A percentile compares a stretch with the other conserved stretches of the same genome.
phyloP scores from a whole-genome alignment of 2,113 vertebrate genomes.

The Seriola rivoliana region DNA sequence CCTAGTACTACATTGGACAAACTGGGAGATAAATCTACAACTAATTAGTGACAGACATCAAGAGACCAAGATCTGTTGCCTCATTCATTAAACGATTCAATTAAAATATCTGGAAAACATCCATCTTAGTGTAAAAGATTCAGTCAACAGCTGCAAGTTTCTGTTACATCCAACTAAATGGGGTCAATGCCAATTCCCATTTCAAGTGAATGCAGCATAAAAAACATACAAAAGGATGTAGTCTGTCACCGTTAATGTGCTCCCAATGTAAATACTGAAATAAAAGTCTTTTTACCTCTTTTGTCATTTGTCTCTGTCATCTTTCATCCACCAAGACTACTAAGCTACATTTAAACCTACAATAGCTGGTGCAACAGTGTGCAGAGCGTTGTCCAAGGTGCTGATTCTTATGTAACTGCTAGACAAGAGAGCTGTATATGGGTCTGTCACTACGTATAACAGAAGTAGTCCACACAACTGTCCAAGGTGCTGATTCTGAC shows the following conservation, averaged over 20 bases:
- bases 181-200: neutral
- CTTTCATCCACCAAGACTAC: neutral
- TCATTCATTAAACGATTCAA: neutral
- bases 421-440: neutral
- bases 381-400: neutral
- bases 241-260: no score
- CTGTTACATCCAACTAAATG: neutral
- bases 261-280: no score
- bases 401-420: neutral
- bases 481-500: slow-evolving; percentile 21
- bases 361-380: no score
- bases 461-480: neutral
- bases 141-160: neutral
- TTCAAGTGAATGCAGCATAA: neutral
- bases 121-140: neutral
- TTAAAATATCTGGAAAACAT: neutral
- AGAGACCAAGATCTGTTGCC: neutral
- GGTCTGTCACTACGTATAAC: no score
- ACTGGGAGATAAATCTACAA: neutral
- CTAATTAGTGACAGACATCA: neutral
- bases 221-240: neutral
- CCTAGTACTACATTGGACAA: no score
- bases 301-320: neutral
- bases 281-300: neutral
- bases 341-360: neutral